Evolutionary conservation across 30 jellyfish, hydroid and myxozoan genomes (phyloP).

Genomic region (Cassiopea xamachana): DNA sequence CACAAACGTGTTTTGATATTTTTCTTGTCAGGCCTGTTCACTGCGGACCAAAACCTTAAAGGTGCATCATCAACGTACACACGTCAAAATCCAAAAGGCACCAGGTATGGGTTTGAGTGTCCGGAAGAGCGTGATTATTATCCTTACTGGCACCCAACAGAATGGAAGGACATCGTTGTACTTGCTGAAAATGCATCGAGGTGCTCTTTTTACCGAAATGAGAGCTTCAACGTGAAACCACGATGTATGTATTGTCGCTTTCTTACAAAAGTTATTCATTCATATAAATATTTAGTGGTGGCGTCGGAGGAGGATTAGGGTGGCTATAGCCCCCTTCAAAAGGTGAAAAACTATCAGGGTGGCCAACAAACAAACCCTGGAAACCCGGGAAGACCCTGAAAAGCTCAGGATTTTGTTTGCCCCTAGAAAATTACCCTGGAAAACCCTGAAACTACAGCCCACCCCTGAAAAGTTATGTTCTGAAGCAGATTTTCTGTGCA

Average conservation of each 20-base stretch:
- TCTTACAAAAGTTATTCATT: too few relatives aligned
- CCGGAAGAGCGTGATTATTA: conserved; percentile 82
- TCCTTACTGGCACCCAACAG: conserved; percentile 83
- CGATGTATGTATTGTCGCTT: conserved; percentile 71
- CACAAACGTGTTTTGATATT: neutral
- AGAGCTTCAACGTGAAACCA: conserved; percentile 86
- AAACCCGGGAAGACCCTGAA: too few relatives aligned
- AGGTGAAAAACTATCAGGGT: too few relatives aligned
- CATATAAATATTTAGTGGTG: too few relatives aligned
- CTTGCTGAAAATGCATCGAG: conserved; percentile 83
- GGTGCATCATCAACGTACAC: conserved; percentile 65
- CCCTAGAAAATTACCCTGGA: too few relatives aligned
- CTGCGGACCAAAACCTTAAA: conserved; percentile 80
- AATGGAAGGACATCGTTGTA: conserved; percentile 86
- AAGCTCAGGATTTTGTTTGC: too few relatives aligned
- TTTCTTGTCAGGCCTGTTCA: conserved; percentile 79
- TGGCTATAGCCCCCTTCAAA: too few relatives aligned
- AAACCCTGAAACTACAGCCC: too few relatives aligned
- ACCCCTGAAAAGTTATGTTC: too few relatives aligned
- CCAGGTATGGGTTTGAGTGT: conserved; percentile 77
- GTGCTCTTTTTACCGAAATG: conserved; percentile 75
- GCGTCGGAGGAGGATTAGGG: too few relatives aligned
- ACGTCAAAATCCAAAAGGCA: conserved; percentile 75
- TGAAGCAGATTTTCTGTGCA: too few relatives aligned
- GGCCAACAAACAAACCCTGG: too few relatives aligned